These are phyloP conservation scores for Mormyrops boulengeri DNA, from an alignment of 2,797 vertebrate species.

Conservation along the genomic window DNA sequence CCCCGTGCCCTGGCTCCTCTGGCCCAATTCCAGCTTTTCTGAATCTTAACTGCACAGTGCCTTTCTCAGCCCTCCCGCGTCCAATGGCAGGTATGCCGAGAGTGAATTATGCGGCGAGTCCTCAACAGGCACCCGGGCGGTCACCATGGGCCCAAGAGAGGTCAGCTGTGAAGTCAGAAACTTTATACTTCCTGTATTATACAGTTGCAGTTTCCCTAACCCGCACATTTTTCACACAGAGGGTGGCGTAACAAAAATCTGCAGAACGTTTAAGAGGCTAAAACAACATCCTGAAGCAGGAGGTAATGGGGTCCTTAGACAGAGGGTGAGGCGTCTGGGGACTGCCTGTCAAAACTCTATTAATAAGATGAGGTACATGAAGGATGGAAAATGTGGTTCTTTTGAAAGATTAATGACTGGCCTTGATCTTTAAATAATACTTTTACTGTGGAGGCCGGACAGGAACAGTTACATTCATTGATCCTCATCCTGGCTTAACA, in stretches of 20 bases:
- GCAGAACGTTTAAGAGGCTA: slow-evolving; percentile 44
- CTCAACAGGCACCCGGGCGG: slow-evolving; percentile 5
- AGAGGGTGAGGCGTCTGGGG: slow-evolving; percentile 37
- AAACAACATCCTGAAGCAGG: slow-evolving; percentile 52
- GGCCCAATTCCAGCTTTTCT: background rate
- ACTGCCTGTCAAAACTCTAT: slow-evolving; percentile 44
- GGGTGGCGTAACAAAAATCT: slow-evolving; percentile 41
- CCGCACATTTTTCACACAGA: slow-evolving; percentile 46
- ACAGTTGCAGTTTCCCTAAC: slow-evolving; percentile 45
- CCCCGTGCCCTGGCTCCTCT: background rate
- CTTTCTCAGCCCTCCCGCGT: slow-evolving; percentile 8
- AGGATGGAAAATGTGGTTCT: slow-evolving; percentile 15
- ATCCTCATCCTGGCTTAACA: background rate
- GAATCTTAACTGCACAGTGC: background rate
- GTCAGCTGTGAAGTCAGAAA: slow-evolving; percentile 35
- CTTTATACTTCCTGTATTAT: slow-evolving; percentile 45
- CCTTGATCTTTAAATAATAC: slow-evolving; percentile 33
- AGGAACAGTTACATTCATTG: slow-evolving; percentile 10
- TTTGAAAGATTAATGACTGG: slow-evolving; percentile 27
- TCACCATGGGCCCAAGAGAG: slow-evolving; percentile 14
- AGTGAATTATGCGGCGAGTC: slow-evolving; percentile 14
- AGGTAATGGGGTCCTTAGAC: slow-evolving; percentile 42
- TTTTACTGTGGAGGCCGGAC: slow-evolving; percentile 17
- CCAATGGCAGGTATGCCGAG: background rate
- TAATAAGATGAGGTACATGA: slow-evolving; percentile 44